phyloP scores from a whole-genome alignment of 2,888 invertebrate genomes.

The Platerodrilus igneus region DNA sequence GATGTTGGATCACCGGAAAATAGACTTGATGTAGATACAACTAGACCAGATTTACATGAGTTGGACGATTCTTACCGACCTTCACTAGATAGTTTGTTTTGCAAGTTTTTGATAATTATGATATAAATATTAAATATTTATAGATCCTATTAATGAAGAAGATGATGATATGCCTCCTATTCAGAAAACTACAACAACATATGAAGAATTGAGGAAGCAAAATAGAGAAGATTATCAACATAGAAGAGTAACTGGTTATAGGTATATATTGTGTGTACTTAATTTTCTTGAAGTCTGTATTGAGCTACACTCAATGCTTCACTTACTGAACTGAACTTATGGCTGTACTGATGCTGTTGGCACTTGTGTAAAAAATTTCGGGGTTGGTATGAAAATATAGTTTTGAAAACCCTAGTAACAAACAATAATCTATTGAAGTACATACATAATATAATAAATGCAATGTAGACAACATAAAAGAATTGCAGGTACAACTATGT shows the following conservation, averaged over 20 bases:
- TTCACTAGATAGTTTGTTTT: conserved; percentile 50
- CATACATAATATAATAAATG: no score
- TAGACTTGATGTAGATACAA: conserved; percentile 60
- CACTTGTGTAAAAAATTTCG: no score
- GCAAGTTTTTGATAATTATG: not conserved
- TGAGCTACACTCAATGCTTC: no score
- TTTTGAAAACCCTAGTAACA: no score
- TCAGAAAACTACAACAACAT: conserved; percentile 53
- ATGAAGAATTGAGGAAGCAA: conserved; percentile 66
- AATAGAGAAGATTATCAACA: conserved; percentile 62
- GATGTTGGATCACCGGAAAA: conserved; percentile 50
- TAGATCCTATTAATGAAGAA: conserved; percentile 47
- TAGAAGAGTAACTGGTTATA: conserved; percentile 36
- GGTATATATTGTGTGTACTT: no score
- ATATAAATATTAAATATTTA: conserved; percentile 4
- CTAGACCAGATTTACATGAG: conserved; percentile 56
- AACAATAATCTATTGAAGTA: no score
- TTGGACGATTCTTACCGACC: conserved; percentile 58
- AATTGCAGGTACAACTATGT: no score
- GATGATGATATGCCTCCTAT: conserved; percentile 51
- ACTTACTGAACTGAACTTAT: no score
- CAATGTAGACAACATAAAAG: no score
- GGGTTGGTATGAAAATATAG: no score
- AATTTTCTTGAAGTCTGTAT: no score
- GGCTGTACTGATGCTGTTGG: no score